Percentiles rank a stretch among this genome's conserved stretches.
These are phyloP conservation scores for Scolopax mira DNA, from an alignment of 2,113 vertebrate species.

Conservation along the genomic window DNA sequence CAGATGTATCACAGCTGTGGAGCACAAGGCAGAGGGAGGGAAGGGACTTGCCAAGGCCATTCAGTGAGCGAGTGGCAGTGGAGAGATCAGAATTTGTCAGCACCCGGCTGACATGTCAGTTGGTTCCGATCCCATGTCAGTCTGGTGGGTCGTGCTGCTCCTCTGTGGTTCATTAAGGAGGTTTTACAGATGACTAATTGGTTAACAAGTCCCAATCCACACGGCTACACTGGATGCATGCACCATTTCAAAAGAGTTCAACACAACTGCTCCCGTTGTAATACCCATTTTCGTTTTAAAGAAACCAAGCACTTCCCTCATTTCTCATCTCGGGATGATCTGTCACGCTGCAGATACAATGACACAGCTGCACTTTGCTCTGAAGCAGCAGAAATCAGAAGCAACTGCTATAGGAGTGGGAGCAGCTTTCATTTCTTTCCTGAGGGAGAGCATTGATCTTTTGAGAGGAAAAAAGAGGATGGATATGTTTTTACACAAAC, in stretches of 20 bases:
- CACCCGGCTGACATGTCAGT: neutral
- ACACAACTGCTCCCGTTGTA: neutral
- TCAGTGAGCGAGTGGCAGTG: neutral
- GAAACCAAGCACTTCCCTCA: neutral
- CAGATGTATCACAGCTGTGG: neutral
- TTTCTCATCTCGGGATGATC: neutral
- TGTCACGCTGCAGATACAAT: slow-evolving; percentile 41
- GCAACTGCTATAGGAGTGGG: neutral
- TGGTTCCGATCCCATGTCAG: neutral
- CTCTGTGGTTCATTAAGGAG: neutral
- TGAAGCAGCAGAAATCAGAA: slow-evolving; percentile 65
- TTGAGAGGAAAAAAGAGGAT: slow-evolving; percentile 62
- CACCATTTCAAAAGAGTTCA: neutral
- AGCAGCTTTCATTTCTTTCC: slow-evolving; percentile 66
- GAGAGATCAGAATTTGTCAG: neutral
- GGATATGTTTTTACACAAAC: slow-evolving; percentile 60
- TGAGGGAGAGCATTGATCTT: slow-evolving; percentile 60
- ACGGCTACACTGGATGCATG: neutral
- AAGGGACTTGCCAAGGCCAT: neutral
- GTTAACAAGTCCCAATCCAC: neutral
- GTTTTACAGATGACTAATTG: neutral
- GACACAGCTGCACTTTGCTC: slow-evolving; percentile 59
- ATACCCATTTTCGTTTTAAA: neutral
- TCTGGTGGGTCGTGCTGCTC: neutral
- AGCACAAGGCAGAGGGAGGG: neutral